Base-by-base conservation (phyloP, 2,888 invertebrate species). In the Pinctada fucata region DNA sequence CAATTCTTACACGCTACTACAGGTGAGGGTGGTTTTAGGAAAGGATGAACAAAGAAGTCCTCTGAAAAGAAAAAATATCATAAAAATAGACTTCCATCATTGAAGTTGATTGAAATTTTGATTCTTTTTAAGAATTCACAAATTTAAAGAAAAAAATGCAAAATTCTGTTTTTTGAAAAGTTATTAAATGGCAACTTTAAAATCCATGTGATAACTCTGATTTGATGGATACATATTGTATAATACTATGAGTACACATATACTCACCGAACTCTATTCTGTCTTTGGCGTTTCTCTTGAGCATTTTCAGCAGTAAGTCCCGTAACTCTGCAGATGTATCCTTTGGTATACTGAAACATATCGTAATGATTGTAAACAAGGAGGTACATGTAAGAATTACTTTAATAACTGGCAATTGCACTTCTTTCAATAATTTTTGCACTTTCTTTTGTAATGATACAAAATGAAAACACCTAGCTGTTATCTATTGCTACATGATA, bases 21-120 rank as follows among this genome's bases (percentile, higher is more conserved):
- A 5, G 45, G 86, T 51, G 84, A 82, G 13, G 86, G 87, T 64
- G 86, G 86, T 79, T 91, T 89, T 67, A 94, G 90, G 94, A 99
- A 99, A 71, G 96, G 95, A 93, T 99, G 99, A 92, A 95, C 95
- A 94, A 99, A 99, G 94, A 99, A 99, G 82, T 95, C 95, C 90
- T 98, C 94, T 93, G 91, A 65, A 92, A 91, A 76, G 75, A 69
- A 76, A 79, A 52, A 3, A 76, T 73, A 69, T 8, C n/a, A 50
- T 71, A 49, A 51, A 51, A n/a, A 71, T 16, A n/a, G 2, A 4
- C 4, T n/a, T 71, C 16, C 31, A 72, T n/a, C 8, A 73, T 50
- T 49, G 49, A 31, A 73, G 6, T 8, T n/a, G n/a, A 31, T 31
- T 31, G 31, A 31, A 31, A 31, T 31, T 31, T 31, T 31, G 31